Evolutionary conservation across 2,888 invertebrate species (phyloP).

Genomic region (Eupsilia transversa): DNA sequence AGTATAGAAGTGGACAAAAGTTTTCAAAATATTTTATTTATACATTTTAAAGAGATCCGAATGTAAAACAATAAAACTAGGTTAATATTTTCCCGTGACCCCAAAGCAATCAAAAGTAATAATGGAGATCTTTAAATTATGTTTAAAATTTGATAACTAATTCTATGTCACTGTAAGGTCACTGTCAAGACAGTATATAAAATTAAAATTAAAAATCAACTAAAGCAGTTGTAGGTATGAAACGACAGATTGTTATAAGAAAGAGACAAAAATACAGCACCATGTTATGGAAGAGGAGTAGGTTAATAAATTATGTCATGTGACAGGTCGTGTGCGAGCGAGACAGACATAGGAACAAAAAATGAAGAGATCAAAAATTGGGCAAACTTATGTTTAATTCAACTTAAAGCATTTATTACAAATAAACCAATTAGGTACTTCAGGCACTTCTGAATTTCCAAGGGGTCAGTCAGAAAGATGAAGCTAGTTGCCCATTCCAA

Average conservation of each 20-base stretch:
- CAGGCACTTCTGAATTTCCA: too few relatives aligned
- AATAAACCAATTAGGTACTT: too few relatives aligned
- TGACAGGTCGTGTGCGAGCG: conserved; percentile 27
- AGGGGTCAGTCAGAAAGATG: too few relatives aligned
- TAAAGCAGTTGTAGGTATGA: background rate
- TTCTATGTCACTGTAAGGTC: conserved; percentile 19
- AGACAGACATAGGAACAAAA: background rate
- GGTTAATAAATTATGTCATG: conserved; percentile 9
- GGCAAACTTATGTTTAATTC: background rate
- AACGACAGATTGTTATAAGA: conserved; percentile 22
- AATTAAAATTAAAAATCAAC: background rate
- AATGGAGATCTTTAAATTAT: background rate
- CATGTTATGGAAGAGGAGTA: background rate
- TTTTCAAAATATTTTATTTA: conserved; percentile 4
- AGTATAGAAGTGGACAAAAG: conserved; percentile 52
- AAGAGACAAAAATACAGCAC: conserved; percentile 13
- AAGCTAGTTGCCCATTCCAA: too few relatives aligned
- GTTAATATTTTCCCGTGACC: background rate
- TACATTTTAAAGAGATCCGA: background rate
- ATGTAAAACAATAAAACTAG: background rate
- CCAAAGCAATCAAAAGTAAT: background rate
- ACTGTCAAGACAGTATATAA: background rate
- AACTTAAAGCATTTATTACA: too few relatives aligned
- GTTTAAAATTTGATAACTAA: background rate
- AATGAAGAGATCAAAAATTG: too few relatives aligned